These are phyloP conservation scores for Clytia hemisphaerica DNA, from an alignment of 30 jellyfish, hydroid and myxozoan genomes.

Conservation along the genomic window DNA sequence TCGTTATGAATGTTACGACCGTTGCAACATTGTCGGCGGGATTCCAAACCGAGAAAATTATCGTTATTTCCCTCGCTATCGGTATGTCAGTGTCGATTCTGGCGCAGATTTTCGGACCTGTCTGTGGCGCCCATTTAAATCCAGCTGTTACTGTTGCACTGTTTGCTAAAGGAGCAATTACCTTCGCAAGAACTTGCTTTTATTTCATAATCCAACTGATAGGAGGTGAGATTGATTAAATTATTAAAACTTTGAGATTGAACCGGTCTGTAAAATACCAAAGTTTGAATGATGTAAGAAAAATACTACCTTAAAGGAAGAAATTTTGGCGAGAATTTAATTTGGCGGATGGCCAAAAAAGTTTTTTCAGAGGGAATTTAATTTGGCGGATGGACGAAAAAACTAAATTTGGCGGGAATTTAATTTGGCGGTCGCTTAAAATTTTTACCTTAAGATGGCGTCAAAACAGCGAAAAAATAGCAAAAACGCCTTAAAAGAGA, in stretches of 20 bases:
- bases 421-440: neutral
- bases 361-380: too few relatives aligned
- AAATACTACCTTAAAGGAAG: too few relatives aligned
- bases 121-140: conserved; percentile 88
- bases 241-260: too few relatives aligned
- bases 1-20: conserved; percentile 45
- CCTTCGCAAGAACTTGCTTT: conserved; percentile 25
- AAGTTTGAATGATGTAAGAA: neutral
- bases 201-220: conserved; percentile 61
- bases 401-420: too few relatives aligned
- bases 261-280: too few relatives aligned
- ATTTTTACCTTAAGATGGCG: neutral
- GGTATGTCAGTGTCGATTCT: conserved; percentile 81
- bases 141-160: conserved; percentile 92
- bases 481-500: too few relatives aligned
- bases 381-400: too few relatives aligned
- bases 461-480: too few relatives aligned
- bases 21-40: conserved; percentile 54
- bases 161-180: conserved; percentile 38
- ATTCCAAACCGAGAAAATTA: conserved; percentile 6
- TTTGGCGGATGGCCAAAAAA: too few relatives aligned
- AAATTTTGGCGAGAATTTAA: too few relatives aligned
- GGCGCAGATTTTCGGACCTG: conserved; percentile 89
- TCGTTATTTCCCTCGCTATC: conserved; percentile 46
- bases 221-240: conserved; percentile 56